Conservation (phyloP, 2,888 invertebrate species). For the Elaeidobius kamerunicus region DNA sequence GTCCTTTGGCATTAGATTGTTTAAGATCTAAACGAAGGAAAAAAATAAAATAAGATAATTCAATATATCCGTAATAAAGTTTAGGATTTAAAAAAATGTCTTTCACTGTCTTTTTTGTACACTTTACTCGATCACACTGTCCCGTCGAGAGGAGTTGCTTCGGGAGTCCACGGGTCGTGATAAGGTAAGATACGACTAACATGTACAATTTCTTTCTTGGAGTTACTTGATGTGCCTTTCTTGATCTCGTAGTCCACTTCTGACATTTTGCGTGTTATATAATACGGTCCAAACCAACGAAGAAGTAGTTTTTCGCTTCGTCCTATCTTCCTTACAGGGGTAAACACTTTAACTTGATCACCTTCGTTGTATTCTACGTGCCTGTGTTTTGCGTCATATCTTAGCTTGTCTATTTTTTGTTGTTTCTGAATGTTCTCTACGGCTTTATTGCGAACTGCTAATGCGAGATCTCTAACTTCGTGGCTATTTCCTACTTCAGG, state of each 20-base stretch:
- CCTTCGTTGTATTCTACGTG: slow-evolving; percentile 28
- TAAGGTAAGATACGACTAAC: slow-evolving; percentile 28
- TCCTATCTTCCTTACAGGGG: slow-evolving; percentile 34
- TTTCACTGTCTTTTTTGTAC: not conserved
- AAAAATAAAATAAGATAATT: not conserved
- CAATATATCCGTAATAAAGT: not conserved
- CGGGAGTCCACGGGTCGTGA: slow-evolving; percentile 31
- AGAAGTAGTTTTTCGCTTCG: slow-evolving; percentile 34
- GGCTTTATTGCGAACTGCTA: slow-evolving; percentile 17
- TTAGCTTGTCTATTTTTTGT: slow-evolving; percentile 31
- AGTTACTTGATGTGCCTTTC: slow-evolving; percentile 7
- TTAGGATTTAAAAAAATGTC: not conserved
- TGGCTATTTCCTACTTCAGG: too few relatives aligned
- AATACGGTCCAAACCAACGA: slow-evolving; percentile 34
- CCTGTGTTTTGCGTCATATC: slow-evolving; percentile 35
- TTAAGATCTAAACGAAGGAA: not conserved
- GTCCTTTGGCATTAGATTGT: not conserved
- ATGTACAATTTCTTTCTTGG: slow-evolving; percentile 29
- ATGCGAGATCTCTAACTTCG: slow-evolving; percentile 10
- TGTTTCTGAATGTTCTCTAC: slow-evolving; percentile 27
- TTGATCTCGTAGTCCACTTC: slow-evolving; percentile 31
- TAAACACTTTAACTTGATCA: slow-evolving; percentile 35
- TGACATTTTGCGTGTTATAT: slow-evolving; percentile 27
- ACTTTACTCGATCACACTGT: too few relatives aligned
- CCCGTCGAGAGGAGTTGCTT: slow-evolving; percentile 1